Evolutionary conservation across 2,888 invertebrate genomes (phyloP), one percentile per base, ranked within the genome.

Genomic region (Crossocerus cetratus): DNA sequence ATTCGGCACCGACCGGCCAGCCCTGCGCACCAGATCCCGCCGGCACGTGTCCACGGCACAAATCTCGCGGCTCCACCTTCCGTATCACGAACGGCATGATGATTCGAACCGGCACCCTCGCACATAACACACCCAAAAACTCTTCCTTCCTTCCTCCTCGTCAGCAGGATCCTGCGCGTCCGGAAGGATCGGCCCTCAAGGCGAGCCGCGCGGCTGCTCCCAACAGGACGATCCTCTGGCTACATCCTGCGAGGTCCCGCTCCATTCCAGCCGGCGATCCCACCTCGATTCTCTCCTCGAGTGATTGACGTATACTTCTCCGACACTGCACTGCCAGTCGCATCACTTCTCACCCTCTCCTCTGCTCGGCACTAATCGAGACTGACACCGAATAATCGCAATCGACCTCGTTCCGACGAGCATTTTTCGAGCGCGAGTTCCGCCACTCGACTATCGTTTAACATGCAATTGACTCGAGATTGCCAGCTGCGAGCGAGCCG

Each of bases 1-100:
- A 93, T 91, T 97, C 97, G 86, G 94, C 94, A 86, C 96, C 95
- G 88, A 97, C 92, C 91, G 92, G 94, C 91, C 94, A 95, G 82
- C 96, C 96, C 90, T 95, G 94, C 89, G 96, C 94, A 83, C 94
- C 93, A 90, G 95, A 94, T 87, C 96, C 94, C 92, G 96, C 95
- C 89, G 97, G 97, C 96, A 97, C 88, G 84, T 90, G 90, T 71
- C 89, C 90, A 74, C 90, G 94, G 87, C 96, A 95, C 90, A 97
- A 91, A 92, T 92, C 94, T 89, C 94, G 94, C 85, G 97, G 97
- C 90, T 95, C 95, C 90, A 97, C 94, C 86, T 94, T 94, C 86
- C 96, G 94, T 90, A 95, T 94, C 89, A 96, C 94, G 92, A 97
- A 97, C 91, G 97, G 97, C 97, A 97, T 97, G 76, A 74, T 76